Percentiles rank a stretch among this genome's conserved stretches.
Conservation (phyloP, 2,888 invertebrate species). For the Rosalia funebris region DNA sequence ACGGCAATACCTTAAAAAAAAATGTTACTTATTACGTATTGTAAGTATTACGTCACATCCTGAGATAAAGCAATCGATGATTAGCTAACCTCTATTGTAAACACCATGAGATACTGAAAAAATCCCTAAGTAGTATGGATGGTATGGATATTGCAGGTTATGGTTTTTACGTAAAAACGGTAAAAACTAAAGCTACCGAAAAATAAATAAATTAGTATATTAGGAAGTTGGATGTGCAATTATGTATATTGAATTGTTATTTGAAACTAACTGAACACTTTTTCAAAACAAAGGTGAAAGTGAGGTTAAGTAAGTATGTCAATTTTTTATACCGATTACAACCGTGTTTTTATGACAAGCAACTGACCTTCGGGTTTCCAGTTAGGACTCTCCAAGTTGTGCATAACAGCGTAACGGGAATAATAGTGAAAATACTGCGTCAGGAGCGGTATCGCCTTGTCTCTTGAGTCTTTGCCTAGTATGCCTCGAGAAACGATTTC, state of each 20-base stretch:
- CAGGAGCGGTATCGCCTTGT: slow-evolving; percentile 62
- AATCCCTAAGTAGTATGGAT: too few species aligned
- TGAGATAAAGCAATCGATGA: too few species aligned
- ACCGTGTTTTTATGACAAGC: not conserved
- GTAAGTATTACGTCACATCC: not conserved
- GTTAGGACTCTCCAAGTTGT: slow-evolving; percentile 59
- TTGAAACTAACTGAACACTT: not conserved
- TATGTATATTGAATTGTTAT: too few species aligned
- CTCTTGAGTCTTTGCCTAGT: slow-evolving; percentile 59
- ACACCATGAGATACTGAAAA: too few species aligned
- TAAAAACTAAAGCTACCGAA: too few species aligned
- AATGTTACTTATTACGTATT: not conserved
- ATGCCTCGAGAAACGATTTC: slow-evolving; percentile 55
- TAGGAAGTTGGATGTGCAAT: too few species aligned
- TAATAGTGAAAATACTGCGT: slow-evolving; percentile 67
- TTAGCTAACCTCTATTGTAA: too few species aligned
- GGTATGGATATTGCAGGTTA: not conserved
- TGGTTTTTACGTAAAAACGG: too few species aligned
- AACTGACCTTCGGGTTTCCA: slow-evolving; percentile 61
- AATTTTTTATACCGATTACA: not conserved
- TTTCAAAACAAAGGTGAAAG: not conserved
- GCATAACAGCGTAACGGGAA: slow-evolving; percentile 64
- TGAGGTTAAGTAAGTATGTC: slow-evolving; percentile 28
- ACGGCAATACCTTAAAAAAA: slow-evolving; percentile 61
- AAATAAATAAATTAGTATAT: too few species aligned